Conservation (phyloP, 2,113 vertebrate genomes). For the Brachyhypopomus occidentalis region DNA sequence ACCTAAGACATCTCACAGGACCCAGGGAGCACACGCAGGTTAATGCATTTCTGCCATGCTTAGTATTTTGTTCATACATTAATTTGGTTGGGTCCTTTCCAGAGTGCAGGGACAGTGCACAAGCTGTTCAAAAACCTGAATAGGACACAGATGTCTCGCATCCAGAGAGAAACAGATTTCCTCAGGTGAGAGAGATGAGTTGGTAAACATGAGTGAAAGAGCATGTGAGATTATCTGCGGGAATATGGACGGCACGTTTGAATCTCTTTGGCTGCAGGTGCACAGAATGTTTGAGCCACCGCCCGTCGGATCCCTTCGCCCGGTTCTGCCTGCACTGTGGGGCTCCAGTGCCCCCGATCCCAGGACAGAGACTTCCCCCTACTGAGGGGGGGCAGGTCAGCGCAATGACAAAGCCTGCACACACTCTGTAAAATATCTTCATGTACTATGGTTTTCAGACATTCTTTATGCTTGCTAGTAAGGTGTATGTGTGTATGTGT, state of each 20-base stretch:
- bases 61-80: background rate
- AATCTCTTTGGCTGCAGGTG: constrained; percentile 71
- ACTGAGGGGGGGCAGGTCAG: constrained; percentile 82
- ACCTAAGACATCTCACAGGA: no score
- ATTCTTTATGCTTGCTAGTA: background rate
- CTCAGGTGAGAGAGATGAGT: constrained; percentile 73
- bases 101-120: constrained; percentile 66
- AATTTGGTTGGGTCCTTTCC: constrained; percentile 46
- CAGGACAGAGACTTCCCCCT: constrained; percentile 70
- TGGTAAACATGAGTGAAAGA: background rate
- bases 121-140: constrained; percentile 67
- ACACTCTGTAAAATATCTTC: no score
- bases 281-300: constrained; percentile 73
- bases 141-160: constrained; percentile 69
- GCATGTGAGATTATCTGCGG: background rate
- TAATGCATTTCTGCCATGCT: background rate
- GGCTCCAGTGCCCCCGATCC: constrained; percentile 72
- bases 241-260: background rate
- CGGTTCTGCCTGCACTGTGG: constrained; percentile 90
- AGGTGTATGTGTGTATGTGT: background rate
- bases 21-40: no score
- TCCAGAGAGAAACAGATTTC: constrained; percentile 76
- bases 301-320: constrained; percentile 82
- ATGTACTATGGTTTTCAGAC: background rate
- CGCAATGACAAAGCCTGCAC: background rate